These are phyloP conservation scores for Drosophila ercepeae DNA, from an alignment of 1,140 invertebrate genomes.

Conservation along the genomic window DNA sequence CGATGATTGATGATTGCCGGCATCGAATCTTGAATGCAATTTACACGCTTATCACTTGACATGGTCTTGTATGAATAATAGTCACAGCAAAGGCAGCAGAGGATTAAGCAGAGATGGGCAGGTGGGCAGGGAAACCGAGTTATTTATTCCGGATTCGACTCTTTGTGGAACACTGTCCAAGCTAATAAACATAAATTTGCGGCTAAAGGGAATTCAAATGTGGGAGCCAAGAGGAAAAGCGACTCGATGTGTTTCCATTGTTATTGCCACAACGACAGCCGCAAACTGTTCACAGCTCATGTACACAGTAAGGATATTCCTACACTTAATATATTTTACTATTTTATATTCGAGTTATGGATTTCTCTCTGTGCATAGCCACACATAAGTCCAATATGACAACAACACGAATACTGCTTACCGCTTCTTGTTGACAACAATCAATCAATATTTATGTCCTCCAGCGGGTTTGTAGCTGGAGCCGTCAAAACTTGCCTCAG, in stretches of 20 bases:
- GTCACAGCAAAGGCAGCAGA: constrained; percentile 1
- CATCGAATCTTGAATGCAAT: constrained; percentile 51
- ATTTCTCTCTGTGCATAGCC: constrained; percentile 4
- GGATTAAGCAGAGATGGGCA: constrained; percentile 30
- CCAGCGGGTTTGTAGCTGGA: constrained; percentile 55
- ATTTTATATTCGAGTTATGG: neutral
- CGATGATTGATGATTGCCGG: constrained; percentile 69
- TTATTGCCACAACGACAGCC: constrained; percentile 42
- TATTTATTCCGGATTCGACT: constrained; percentile 19
- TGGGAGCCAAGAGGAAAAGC: neutral
- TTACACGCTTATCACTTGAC: constrained; percentile 61
- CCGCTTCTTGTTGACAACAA: constrained; percentile 68
- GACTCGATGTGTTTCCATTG: neutral
- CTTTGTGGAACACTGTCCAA: constrained; percentile 30
- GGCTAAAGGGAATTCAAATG: constrained; percentile 17
- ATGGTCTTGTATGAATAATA: constrained; percentile 40
- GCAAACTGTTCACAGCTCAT: constrained; percentile 68
- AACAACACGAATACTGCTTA: constrained; percentile 6
- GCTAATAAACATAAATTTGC: constrained; percentile 48
- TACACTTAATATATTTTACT: too few species aligned
- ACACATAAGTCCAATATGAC: constrained; percentile 11
- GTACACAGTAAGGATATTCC: neutral
- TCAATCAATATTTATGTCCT: constrained; percentile 80
- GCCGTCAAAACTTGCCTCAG: constrained; percentile 48
- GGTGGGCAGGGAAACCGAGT: constrained; percentile 7